These are phyloP conservation scores for Drosophila bocki DNA, from an alignment of 1,140 invertebrate genomes.

Conservation along the genomic window DNA sequence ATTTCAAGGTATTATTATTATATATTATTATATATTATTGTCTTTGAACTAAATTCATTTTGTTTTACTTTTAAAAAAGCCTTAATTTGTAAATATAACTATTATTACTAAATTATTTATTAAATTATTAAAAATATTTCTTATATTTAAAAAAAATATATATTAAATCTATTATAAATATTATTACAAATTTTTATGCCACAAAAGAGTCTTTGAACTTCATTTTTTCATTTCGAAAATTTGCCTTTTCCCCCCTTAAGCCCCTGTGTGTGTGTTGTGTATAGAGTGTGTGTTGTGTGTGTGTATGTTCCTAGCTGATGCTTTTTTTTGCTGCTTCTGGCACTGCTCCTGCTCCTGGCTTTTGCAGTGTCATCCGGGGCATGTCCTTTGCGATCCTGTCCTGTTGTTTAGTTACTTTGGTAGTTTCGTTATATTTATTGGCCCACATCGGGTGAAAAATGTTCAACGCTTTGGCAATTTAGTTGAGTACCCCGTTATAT, in stretches of 20 bases:
- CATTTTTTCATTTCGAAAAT: slow-evolving; percentile 3
- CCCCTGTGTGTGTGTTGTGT: not conserved
- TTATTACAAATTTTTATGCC: not conserved
- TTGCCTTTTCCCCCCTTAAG: slow-evolving; percentile 5
- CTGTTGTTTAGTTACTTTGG: slow-evolving; percentile 83
- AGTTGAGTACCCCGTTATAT: slow-evolving; percentile 82
- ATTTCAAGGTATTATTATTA: no score
- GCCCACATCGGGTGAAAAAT: slow-evolving; percentile 84
- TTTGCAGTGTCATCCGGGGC: slow-evolving; percentile 38
- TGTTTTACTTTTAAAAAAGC: no score
- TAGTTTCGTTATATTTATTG: slow-evolving; percentile 85
- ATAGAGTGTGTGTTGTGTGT: slow-evolving; percentile 1
- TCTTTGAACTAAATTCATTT: no score
- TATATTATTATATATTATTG: no score
- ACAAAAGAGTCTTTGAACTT: slow-evolving; percentile 1
- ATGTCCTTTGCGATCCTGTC: slow-evolving; percentile 44
- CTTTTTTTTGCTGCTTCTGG: not conserved
- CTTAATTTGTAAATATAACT: no score
- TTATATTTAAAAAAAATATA: no score
- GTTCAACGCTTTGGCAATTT: slow-evolving; percentile 84
- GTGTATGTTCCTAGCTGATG: slow-evolving; percentile 9
- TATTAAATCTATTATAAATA: not conserved
- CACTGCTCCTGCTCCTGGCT: slow-evolving; percentile 7
- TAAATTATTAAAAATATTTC: no score
- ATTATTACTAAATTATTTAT: no score